Evolutionary conservation across 2,797 vertebrate species (phyloP), one percentile per base, ranked within the genome.

Genomic region (Phataginus tetradactyla): DNA sequence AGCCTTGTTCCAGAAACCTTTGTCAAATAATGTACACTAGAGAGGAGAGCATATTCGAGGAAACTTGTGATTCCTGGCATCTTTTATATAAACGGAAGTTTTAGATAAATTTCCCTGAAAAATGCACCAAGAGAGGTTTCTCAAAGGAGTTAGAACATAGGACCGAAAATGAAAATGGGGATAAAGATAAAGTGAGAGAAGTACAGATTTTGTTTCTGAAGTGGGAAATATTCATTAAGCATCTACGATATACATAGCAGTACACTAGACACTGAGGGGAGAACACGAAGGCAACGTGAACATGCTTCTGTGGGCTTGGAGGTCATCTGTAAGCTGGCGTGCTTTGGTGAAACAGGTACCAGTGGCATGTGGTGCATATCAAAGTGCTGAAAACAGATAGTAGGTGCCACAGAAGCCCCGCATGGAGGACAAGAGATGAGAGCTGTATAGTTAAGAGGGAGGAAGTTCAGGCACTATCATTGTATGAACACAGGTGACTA

Each of bases 21-120:
- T 80, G 53, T 64, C 51, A 25, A 66, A 59, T 61, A 37, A 77
- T 27, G n/a, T 37, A 86, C 49, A 27, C n/a, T 55, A 87, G 25
- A 51, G 21, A 92, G 32, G 39, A 90, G 32, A 63, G 17, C 14
- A 57, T 87, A 85, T 25, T 25, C 86, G 69, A 90, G 57, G 71
- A 95, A 55, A 55, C 18, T 34, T 59, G 29, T 86, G 32, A 94
- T 83, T 72, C 32, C 37, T 91, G n/a, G 14, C 59, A 51, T 74
- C 32, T 80, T 45, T 45, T 45, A 45, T 45, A 45, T 45, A 11
- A 37, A 90, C 15, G 71, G 75, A 72, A 68, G n/a, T 68, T 90
- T 94, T 53, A 92, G 68, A 94, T 42, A 75, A 20, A 72, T 57
- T 83, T 64, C 42, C 51, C 81, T 83, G 71, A 71, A 89, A 96